These are phyloP conservation scores for Epinotia brunnichana DNA, from an alignment of 2,888 invertebrate genomes.

Conservation along the genomic window DNA sequence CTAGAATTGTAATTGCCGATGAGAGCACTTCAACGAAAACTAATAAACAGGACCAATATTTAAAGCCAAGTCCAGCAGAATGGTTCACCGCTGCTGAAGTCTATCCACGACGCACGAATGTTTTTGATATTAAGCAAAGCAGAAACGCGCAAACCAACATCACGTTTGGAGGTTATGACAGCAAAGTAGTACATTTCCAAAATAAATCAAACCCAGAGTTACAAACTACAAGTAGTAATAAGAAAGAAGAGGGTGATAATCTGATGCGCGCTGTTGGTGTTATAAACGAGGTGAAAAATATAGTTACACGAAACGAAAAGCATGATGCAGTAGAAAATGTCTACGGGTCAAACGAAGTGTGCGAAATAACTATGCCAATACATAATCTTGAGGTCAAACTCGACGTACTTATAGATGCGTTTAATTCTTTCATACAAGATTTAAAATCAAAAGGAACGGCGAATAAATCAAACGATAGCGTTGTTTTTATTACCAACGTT, in stretches of 20 bases:
- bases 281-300: slow-evolving; percentile 8
- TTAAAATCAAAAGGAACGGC: slow-evolving; percentile 52
- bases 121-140: neutral
- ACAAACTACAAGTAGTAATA: neutral
- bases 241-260: neutral
- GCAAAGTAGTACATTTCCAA: neutral
- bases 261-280: neutral
- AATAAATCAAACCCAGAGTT: neutral
- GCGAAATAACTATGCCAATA: slow-evolving; percentile 49
- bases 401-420: slow-evolving; percentile 60
- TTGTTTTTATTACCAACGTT: neutral
- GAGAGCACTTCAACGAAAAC: neutral
- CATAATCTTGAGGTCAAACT: slow-evolving; percentile 64
- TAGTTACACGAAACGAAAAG: slow-evolving; percentile 49
- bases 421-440: slow-evolving; percentile 62
- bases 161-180: slow-evolving; percentile 6
- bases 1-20: neutral
- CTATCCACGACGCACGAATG: neutral
- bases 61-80: neutral
- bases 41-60: neutral
- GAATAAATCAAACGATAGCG: neutral
- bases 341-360: slow-evolving; percentile 50
- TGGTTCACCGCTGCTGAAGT: neutral
- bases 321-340: slow-evolving; percentile 50
- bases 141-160: slow-evolving; percentile 20